Evolutionary conservation across 2,113 vertebrate species (phyloP).

Genomic region (Grammomys surdaster): DNA sequence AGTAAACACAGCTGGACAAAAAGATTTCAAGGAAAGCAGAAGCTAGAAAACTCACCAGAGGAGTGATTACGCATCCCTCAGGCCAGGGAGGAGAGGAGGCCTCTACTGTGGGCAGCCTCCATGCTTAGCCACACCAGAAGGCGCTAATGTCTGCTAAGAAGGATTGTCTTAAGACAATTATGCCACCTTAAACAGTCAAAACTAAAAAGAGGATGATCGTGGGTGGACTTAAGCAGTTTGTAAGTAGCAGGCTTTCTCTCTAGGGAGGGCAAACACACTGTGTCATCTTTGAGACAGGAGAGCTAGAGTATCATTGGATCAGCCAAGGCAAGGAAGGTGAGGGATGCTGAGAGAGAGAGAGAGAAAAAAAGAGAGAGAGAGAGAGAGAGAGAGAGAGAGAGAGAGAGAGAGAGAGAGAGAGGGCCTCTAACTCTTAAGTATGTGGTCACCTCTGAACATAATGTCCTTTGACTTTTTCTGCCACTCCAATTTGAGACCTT

Average conservation of each 20-base stretch:
- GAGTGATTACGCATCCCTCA: constrained; percentile 52
- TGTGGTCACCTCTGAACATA: constrained; percentile 13
- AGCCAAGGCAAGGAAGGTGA: not conserved
- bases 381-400: not conserved
- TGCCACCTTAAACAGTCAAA: constrained; percentile 25
- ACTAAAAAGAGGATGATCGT: not conserved
- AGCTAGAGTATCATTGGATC: not conserved
- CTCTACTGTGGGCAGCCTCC: not conserved
- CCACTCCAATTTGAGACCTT: constrained; percentile 81
- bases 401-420: not conserved
- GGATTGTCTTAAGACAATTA: constrained; percentile 4
- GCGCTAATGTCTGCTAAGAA: constrained; percentile 11
- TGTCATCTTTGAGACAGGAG: not conserved
- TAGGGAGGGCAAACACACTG: constrained; percentile 6
- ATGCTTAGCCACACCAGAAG: not conserved
- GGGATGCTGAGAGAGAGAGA: not conserved
- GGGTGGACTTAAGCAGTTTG: not conserved
- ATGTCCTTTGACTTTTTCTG: constrained; percentile 72
- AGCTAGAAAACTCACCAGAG: constrained; percentile 50
- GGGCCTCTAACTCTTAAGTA: not conserved
- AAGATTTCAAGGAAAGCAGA: constrained; percentile 76
- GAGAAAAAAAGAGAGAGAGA: not conserved
- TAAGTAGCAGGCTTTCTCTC: constrained; percentile 20
- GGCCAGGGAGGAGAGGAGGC: not conserved
- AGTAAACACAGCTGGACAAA: constrained; percentile 89